These are phyloP conservation scores for Ectemnius cavifrons DNA, from an alignment of 2,888 invertebrate genomes.

Conservation along the genomic window DNA sequence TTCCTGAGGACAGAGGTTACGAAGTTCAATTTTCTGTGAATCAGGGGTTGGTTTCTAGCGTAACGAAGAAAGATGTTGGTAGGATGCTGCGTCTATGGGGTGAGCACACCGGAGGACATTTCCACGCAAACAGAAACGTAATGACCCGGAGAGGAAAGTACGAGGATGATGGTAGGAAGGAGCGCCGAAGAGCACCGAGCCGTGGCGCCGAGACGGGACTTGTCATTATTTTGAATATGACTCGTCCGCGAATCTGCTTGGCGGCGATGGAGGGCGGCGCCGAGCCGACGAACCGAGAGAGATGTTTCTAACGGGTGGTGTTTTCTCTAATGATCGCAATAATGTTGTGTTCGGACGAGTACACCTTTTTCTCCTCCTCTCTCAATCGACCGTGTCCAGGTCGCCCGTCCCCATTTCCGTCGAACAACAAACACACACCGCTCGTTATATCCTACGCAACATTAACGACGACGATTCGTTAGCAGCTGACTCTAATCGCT, in stretches of 20 bases:
- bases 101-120: constrained; percentile 29
- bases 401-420: constrained; percentile 51
- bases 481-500: constrained; percentile 50
- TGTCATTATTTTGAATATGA: constrained; percentile 64
- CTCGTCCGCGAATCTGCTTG: constrained; percentile 33
- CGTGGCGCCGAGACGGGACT: constrained; percentile 40
- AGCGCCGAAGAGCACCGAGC: constrained; percentile 42
- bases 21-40: constrained; percentile 52
- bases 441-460: constrained; percentile 54
- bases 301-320: constrained; percentile 36
- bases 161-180: constrained; percentile 11
- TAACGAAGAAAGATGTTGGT: constrained; percentile 61
- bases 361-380: neutral
- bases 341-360: constrained; percentile 48
- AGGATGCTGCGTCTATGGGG: constrained; percentile 36
- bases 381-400: constrained; percentile 20
- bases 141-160: constrained; percentile 30
- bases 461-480: constrained; percentile 55
- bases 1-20: neutral
- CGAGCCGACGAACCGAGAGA: constrained; percentile 53
- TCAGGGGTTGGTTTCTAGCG: constrained; percentile 31
- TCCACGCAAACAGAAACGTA: constrained; percentile 50
- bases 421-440: constrained; percentile 50
- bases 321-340: constrained; percentile 60
- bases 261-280: constrained; percentile 46